A percentile compares a stretch with the other conserved stretches of the same genome.
Conservation (phyloP, 2,888 invertebrate species). For the Parnassius apollo region DNA sequence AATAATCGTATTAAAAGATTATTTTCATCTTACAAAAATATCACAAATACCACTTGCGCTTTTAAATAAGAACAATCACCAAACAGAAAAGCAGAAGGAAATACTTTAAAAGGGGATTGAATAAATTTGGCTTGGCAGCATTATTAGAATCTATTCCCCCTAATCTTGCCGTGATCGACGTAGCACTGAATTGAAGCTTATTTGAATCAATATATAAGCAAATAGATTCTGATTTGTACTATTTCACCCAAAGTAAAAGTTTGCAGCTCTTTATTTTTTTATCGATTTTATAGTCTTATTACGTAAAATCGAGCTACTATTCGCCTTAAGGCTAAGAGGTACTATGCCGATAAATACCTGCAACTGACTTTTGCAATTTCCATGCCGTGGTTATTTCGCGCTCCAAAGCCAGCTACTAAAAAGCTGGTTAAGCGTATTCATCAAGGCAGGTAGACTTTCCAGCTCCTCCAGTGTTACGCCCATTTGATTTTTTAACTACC, state of each 20-base stretch:
- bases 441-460: no score
- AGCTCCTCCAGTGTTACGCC: no score
- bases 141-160: slow-evolving; percentile 11
- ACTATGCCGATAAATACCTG: neutral
- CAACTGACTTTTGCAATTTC: no score
- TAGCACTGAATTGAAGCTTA: slow-evolving; percentile 16
- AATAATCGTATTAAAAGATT: no score
- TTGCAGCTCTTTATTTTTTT: neutral
- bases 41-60: neutral
- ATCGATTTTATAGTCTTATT: neutral
- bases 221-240: slow-evolving; percentile 11
- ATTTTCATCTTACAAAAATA: neutral
- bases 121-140: slow-evolving; percentile 6
- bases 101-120: slow-evolving; percentile 7
- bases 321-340: neutral
- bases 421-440: no score
- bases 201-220: slow-evolving; percentile 23
- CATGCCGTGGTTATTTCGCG: no score
- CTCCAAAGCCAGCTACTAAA: no score
- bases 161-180: slow-evolving; percentile 21
- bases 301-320: no score
- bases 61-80: neutral
- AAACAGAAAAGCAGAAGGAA: slow-evolving; percentile 3
- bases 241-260: neutral
- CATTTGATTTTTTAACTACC: no score